Percentiles rank a stretch among this genome's conserved stretches.
Evolutionary conservation across 2,888 invertebrate species (phyloP).

Genomic region (Polyommatus iphigenia): DNA sequence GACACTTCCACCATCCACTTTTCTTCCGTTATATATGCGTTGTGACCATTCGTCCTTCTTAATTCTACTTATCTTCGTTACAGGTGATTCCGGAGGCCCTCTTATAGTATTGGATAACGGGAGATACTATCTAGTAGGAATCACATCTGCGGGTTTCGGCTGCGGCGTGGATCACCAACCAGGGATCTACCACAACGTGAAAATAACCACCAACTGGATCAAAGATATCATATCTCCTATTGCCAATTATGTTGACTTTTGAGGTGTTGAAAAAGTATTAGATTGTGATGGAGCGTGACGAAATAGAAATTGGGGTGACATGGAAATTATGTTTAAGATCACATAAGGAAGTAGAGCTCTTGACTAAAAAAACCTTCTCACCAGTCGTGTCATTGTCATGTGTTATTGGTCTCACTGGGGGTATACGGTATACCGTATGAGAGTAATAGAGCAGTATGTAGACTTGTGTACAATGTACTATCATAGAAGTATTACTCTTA

Average conservation of each 20-base stretch:
- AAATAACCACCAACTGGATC: slow-evolving; percentile 86
- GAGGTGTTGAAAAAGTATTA: slow-evolving; percentile 5
- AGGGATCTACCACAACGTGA: slow-evolving; percentile 91
- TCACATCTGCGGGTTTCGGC: slow-evolving; percentile 92
- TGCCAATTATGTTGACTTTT: slow-evolving; percentile 56
- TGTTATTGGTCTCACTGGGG: too few species aligned
- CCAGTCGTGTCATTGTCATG: too few species aligned
- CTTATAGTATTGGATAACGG: slow-evolving; percentile 85
- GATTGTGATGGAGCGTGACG: slow-evolving; percentile 24
- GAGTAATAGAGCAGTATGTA: too few species aligned
- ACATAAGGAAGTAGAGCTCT: too few species aligned
- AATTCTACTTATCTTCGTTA: slow-evolving; percentile 12
- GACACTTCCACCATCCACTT: neutral
- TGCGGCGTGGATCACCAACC: slow-evolving; percentile 93
- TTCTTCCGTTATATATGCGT: neutral
- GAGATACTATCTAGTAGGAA: slow-evolving; percentile 88
- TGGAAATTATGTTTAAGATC: neutral
- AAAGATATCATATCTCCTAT: slow-evolving; percentile 72
- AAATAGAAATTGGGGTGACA: neutral
- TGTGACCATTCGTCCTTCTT: neutral
- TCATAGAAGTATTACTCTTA: too few species aligned
- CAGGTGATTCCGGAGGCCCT: slow-evolving; percentile 91
- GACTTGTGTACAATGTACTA: too few species aligned
- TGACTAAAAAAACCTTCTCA: too few species aligned
- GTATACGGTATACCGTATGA: too few species aligned